Evolutionary conservation across 1,140 invertebrate genomes (phyloP).

Genomic region (Hyphantria cunea): DNA sequence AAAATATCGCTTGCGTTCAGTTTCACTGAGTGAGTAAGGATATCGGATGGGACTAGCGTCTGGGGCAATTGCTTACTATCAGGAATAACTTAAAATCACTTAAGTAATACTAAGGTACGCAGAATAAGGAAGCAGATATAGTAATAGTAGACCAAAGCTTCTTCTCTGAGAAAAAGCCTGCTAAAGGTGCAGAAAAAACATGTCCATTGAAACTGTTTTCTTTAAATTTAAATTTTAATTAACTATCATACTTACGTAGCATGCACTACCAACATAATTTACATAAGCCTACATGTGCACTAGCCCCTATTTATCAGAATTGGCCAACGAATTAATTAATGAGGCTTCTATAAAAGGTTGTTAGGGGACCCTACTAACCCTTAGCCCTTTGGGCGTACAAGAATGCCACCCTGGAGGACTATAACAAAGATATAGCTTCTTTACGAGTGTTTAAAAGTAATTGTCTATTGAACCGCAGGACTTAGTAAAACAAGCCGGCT

Average conservation of each 20-base stretch:
- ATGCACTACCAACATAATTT: no score
- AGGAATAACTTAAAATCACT: background rate
- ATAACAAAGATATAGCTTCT: constrained; percentile 25
- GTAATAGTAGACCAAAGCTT: no score
- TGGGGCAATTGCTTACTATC: no score
- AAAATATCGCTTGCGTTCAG: no score
- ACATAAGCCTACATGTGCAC: no score
- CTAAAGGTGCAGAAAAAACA: no score
- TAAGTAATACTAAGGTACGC: background rate
- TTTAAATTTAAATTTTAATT: no score
- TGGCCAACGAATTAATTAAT: constrained; percentile 32
- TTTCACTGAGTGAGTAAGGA: no score
- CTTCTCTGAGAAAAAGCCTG: no score
- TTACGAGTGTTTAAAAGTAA: constrained; percentile 27
- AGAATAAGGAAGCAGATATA: background rate
- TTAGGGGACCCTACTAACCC: constrained; percentile 7
- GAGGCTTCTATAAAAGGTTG: constrained; percentile 8
- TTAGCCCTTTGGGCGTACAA: constrained; percentile 21
- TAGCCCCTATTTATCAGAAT: constrained; percentile 28
- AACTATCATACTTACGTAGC: no score
- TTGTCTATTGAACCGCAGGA: constrained; percentile 19
- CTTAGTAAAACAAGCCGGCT: constrained; percentile 2
- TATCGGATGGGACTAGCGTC: no score
- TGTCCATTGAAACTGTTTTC: no score
- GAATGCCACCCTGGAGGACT: constrained; percentile 20